Evolutionary conservation across 2,113 vertebrate species (phyloP).

Genomic region (Toxotes chatareus): DNA sequence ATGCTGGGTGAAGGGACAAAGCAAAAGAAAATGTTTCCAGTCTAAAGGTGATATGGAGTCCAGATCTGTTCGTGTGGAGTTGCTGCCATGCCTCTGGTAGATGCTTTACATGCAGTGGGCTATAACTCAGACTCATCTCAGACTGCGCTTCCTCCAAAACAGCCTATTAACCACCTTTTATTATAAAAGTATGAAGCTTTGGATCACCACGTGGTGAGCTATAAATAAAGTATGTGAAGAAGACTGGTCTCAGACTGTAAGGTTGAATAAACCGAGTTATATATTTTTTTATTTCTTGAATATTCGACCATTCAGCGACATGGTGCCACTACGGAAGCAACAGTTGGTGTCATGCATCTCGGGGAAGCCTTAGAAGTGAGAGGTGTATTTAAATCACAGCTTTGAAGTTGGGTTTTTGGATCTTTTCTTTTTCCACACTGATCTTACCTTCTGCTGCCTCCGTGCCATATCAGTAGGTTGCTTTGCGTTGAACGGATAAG

Average conservation of each 20-base stretch:
- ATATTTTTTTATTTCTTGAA: not conserved
- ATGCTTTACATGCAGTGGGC: not conserved
- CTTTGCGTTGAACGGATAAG: constrained; percentile 98
- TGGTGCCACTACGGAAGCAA: constrained; percentile 60
- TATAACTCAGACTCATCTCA: not conserved
- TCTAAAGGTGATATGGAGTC: not conserved
- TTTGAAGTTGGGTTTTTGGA: not conserved
- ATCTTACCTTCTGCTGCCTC: constrained; percentile 96
- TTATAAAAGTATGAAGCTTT: not conserved
- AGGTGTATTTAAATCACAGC: not conserved
- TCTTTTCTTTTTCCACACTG: not conserved
- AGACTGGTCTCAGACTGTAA: not conserved
- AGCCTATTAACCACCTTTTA: not conserved
- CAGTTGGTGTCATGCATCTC: constrained; percentile 54
- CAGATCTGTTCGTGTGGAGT: not conserved
- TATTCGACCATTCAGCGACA: constrained; percentile 2
- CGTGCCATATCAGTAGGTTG: constrained; percentile 98
- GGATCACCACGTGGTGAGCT: not conserved
- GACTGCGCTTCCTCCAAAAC: constrained; percentile 6
- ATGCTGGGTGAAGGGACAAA: not conserved
- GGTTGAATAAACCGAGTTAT: not conserved
- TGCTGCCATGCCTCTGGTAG: not conserved
- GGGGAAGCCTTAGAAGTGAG: not conserved
- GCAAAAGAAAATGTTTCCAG: not conserved
- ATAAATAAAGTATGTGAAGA: not conserved